Conservation (phyloP, 2,113 vertebrate species). For the Nycticorax nycticorax region DNA sequence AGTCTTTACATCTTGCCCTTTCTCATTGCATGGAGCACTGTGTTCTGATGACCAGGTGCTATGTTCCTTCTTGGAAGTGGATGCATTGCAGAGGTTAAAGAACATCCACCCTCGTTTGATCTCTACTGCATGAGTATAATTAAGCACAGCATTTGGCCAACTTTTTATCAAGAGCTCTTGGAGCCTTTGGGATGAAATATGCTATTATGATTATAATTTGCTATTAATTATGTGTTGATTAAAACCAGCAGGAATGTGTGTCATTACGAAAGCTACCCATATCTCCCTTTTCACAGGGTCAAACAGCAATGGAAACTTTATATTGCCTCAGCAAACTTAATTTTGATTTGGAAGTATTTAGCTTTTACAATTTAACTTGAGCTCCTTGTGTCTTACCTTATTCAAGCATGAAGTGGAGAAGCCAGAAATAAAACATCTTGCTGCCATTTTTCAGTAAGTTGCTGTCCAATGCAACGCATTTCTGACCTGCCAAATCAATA, state of each 20-base stretch:
- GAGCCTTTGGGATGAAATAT: slow-evolving; percentile 31
- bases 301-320: background rate
- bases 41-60: background rate
- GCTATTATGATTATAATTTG: slow-evolving; percentile 39
- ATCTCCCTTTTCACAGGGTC: background rate
- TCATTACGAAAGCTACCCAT: background rate
- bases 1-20: background rate
- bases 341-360: background rate
- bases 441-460: background rate
- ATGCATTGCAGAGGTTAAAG: background rate
- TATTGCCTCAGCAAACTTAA: background rate
- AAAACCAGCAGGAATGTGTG: slow-evolving; percentile 43
- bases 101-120: background rate
- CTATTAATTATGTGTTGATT: slow-evolving; percentile 51
- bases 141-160: slow-evolving; percentile 19
- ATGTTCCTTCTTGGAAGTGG: background rate
- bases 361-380: background rate
- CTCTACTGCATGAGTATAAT: background rate
- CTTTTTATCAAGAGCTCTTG: background rate
- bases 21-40: background rate
- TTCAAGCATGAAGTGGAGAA: background rate
- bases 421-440: background rate
- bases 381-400: background rate
- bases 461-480: background rate
- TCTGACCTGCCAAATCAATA: background rate